A percentile compares a stretch with the other conserved stretches of the same genome.
These are phyloP conservation scores for Drosophila littoralis DNA, from an alignment of 1,140 invertebrate species.

Conservation along the genomic window DNA sequence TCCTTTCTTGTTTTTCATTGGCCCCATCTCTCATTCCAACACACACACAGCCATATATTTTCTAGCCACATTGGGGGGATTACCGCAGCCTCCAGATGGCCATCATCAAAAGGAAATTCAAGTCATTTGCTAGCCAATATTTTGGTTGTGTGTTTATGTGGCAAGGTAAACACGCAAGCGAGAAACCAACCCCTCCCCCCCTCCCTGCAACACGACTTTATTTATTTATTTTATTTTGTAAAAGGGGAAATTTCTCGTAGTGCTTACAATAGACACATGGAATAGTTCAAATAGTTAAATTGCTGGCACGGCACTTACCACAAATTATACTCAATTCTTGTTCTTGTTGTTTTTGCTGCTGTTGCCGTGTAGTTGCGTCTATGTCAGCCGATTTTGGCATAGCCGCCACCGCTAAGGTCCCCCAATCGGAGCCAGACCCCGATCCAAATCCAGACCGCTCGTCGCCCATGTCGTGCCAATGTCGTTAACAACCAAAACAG, in stretches of 20 bases:
- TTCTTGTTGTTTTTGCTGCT: slow-evolving; percentile 35
- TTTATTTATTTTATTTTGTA: slow-evolving; percentile 67
- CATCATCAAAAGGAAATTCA: slow-evolving; percentile 68
- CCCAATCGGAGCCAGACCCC: background rate
- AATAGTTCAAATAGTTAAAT: slow-evolving; percentile 74
- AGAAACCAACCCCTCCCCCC: background rate
- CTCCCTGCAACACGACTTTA: background rate
- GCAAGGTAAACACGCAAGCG: slow-evolving; percentile 74
- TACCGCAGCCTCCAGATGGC: slow-evolving; percentile 55
- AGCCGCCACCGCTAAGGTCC: slow-evolving; percentile 6
- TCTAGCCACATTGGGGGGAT: slow-evolving; percentile 47
- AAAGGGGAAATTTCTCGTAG: slow-evolving; percentile 66
- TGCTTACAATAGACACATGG: slow-evolving; percentile 48
- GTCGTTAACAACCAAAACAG: slow-evolving; percentile 55
- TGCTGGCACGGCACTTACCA: slow-evolving; percentile 65
- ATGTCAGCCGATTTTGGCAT: slow-evolving; percentile 14
- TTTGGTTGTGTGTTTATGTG: slow-evolving; percentile 68
- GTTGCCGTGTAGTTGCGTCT: slow-evolving; percentile 11
- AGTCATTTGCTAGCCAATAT: slow-evolving; percentile 64
- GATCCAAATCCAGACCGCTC: slow-evolving; percentile 56
- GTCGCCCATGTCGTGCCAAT: slow-evolving; percentile 72
- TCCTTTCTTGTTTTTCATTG: slow-evolving; percentile 10
- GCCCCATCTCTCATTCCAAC: slow-evolving; percentile 6
- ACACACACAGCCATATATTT: slow-evolving; percentile 8
- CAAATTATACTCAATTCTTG: slow-evolving; percentile 55